These are phyloP conservation scores for Rhinogobio ventralis DNA, from an alignment of 2,797 vertebrate species.

Conservation along the genomic window DNA sequence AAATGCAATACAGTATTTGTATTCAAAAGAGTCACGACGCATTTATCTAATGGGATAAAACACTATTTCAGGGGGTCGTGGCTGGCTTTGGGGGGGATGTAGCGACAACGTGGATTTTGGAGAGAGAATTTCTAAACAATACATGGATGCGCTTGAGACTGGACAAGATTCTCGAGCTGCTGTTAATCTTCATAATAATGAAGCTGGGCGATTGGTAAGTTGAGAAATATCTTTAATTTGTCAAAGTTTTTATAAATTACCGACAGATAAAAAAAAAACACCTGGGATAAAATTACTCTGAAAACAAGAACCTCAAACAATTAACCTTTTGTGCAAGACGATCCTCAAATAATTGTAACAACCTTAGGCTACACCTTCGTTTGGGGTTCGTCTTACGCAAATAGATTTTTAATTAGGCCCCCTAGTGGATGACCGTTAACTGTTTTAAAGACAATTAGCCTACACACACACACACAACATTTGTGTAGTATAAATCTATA, in stretches of 20 bases:
- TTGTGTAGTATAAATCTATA: not conserved
- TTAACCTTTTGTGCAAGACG: too few species aligned
- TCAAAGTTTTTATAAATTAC: not conserved
- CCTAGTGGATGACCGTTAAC: too few species aligned
- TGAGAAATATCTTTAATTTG: not conserved
- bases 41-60: not conserved
- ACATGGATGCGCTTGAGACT: slow-evolving; percentile 93
- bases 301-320: not conserved
- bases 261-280: not conserved
- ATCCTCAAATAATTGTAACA: too few species aligned
- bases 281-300: not conserved
- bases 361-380: too few species aligned
- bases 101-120: slow-evolving; percentile 96
- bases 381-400: too few species aligned
- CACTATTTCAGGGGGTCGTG: slow-evolving; percentile 84
- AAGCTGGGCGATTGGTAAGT: slow-evolving; percentile 90
- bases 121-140: slow-evolving; percentile 93
- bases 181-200: slow-evolving; percentile 96
- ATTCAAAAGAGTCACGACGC: not conserved
- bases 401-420: too few species aligned
- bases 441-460: too few species aligned
- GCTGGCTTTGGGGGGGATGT: slow-evolving; percentile 99
- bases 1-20: not conserved
- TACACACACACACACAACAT: too few species aligned
- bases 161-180: slow-evolving; percentile 92